Evolutionary conservation across 2,113 vertebrate genomes (phyloP), one percentile per base, ranked within the genome.

Genomic region (Riparia riparia): DNA sequence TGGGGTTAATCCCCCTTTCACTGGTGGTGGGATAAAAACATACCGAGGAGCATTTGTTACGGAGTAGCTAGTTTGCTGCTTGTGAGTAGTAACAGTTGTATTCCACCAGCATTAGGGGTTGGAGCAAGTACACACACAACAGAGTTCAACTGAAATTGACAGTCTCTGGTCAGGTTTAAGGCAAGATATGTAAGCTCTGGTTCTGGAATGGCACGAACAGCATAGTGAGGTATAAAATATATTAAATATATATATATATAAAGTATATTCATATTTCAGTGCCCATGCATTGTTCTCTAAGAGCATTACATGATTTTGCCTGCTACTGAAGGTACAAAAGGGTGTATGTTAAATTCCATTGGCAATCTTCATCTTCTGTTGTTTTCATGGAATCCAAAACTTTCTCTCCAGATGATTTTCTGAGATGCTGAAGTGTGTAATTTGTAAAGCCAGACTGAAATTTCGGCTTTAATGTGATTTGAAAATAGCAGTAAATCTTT

Each of bases 191-290:
- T 20, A 29, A 70, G 16, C 22, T 71, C 17, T 64, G 31, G 7
- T 61, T 88, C 45, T 92, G 22, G 32, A 63, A 28, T 53, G 39
- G 24, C 29, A 54, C 41, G 37, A 51, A 4, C 45, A 29, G 51
- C 28, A 7, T 9, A 57, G 14, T 0, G 15, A 61, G 17, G 14
- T 57, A 12, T n/a, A 17, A 51, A 32, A 22, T 21, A 32, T 16
- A 7, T 26, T 42, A 8, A 50, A 8, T 57, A 8, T 8, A 37
- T 37, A 57, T 42, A 2, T 31, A 7, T 57, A 9, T 44, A 9
- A 51, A 68, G 7, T 76, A 9, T 9, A 6, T 1, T 2, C 1
- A 0, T 77, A 17, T 70, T 65, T 47, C 51, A 70, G 0, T 32
- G 61, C 26, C 56, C 6, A 0, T 6, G 2, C 3, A 0, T 19